Base-by-base conservation (phyloP, 2,888 invertebrate species). In the Pachliopta kotzebuea region DNA sequence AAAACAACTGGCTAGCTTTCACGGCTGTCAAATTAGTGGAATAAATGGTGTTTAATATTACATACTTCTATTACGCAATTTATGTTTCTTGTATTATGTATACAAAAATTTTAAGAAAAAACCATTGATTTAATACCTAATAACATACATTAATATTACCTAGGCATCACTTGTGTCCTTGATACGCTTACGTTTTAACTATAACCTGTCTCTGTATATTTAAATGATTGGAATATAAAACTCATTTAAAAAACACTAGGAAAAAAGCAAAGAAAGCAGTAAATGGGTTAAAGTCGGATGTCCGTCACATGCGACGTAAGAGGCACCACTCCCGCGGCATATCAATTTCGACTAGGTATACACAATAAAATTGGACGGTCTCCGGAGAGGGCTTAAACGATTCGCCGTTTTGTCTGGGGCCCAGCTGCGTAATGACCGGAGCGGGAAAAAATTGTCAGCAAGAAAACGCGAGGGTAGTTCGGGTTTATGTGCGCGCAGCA, bases 381-480 rank as follows among this genome's bases (percentile, higher is more conserved):
- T 89, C 88, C 83, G 86, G 87, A 89, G 90, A 89, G 88, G 88
- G 89, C 90, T 90, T 91, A 91, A 91, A 90, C 91, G 91, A 88
- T 91, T 90, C 90, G 89, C 89, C 91, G 90, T 91, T 91, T 90
- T 90, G 90, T 90, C 90, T 90, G 86, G 88, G 88, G 83, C 90
- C 90, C 90, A 90, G 90, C 90, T 90, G 90, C 84, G 90, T 90
- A 90, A 90, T 90, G 90, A 90, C 91, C 90, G 85, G 81, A 86
- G 86, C 85, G 86, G 88, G 88, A 90, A 91, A 91, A 91, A 91
- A 90, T 91, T 90, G 90, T 90, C 90, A 90, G 90, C 90, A 91
- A 90, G 90, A 91, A 91, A 90, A 90, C 88, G 83, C 88, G 86
- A 90, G 90, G 90, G 90, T 89, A 88, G 87, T 86, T 80, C 88